These are phyloP conservation scores for Passer domesticus DNA, from an alignment of 2,113 vertebrate species.

Conservation along the genomic window DNA sequence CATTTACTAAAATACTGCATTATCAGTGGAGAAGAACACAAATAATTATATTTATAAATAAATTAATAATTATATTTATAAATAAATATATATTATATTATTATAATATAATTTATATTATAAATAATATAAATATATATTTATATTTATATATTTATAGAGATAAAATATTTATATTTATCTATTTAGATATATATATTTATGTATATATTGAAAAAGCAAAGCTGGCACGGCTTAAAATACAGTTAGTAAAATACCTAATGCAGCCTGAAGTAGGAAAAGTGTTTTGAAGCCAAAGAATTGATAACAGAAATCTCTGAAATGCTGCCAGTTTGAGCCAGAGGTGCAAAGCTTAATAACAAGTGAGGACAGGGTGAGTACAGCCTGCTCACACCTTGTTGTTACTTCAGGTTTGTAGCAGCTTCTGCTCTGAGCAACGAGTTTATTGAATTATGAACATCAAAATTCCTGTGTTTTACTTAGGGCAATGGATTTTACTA, in stretches of 20 bases:
- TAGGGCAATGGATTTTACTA: slow-evolving; percentile 10
- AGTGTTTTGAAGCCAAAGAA: neutral
- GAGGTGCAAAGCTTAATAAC: neutral
- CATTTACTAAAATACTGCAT: neutral
- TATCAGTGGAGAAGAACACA: neutral
- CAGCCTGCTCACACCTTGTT: neutral
- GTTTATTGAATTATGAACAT: neutral
- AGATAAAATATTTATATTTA: neutral
- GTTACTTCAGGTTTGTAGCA: neutral
- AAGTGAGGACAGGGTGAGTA: neutral
- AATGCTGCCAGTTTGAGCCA: neutral
- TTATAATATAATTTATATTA: too few species aligned
- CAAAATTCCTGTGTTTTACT: slow-evolving; percentile 10
- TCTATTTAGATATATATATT: neutral
- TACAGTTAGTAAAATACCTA: neutral
- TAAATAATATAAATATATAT: too few species aligned
- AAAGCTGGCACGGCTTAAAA: neutral
- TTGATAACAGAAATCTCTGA: neutral
- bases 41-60: neutral
- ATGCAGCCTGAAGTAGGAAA: neutral
- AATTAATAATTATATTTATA: neutral
- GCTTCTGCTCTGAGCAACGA: neutral
- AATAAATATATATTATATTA: too few species aligned
- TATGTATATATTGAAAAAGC: neutral
- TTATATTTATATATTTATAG: neutral